A percentile compares a stretch with the other conserved stretches of the same genome.
Conservation (phyloP, 2,113 vertebrate species). For the Accipiter virgatus region DNA sequence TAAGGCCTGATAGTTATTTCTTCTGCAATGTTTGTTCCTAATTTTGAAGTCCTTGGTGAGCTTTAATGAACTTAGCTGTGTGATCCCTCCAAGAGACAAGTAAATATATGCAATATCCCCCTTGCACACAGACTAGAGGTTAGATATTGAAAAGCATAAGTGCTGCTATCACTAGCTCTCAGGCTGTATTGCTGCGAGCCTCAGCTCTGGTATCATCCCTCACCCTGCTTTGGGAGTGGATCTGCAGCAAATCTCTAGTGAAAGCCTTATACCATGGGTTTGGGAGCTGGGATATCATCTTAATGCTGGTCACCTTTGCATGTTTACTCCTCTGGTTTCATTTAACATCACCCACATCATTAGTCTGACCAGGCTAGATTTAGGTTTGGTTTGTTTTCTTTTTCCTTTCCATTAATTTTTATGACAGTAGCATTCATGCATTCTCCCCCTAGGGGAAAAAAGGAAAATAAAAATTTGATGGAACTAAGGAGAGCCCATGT, state of each 20-base stretch:
- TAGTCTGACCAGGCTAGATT: constrained; percentile 22
- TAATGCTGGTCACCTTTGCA: neutral
- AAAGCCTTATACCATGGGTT: neutral
- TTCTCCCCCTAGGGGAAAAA: neutral
- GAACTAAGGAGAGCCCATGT: neutral
- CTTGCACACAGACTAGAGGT: neutral
- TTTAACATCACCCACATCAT: constrained; percentile 28
- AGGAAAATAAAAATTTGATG: constrained; percentile 39
- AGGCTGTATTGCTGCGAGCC: neutral
- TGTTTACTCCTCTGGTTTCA: constrained; percentile 9
- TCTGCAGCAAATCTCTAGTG: neutral
- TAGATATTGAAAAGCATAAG: neutral
- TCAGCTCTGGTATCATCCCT: neutral
- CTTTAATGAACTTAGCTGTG: neutral
- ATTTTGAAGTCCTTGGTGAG: neutral
- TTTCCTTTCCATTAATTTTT: constrained; percentile 59
- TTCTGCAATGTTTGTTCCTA: neutral
- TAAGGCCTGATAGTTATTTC: neutral
- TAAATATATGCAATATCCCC: neutral
- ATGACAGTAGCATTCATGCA: constrained; percentile 48
- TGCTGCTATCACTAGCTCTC: neutral
- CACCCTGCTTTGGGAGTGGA: neutral
- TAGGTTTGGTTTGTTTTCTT: constrained; percentile 37
- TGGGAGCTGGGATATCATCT: neutral
- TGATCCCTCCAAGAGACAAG: neutral